These are phyloP conservation scores for Enteromius radiatus DNA, from an alignment of 2,797 vertebrate genomes.

Conservation along the genomic window DNA sequence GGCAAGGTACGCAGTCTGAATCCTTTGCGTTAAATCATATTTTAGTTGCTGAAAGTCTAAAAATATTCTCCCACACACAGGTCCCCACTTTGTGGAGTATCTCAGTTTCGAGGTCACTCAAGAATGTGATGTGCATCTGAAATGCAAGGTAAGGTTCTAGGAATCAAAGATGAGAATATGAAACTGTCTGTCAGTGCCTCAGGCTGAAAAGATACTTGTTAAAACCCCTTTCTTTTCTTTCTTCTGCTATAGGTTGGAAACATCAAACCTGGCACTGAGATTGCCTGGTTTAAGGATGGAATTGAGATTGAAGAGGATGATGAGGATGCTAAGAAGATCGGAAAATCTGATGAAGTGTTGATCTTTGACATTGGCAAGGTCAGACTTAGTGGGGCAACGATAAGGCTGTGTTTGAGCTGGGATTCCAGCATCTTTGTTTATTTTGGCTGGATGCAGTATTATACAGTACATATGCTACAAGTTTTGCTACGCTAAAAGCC, in stretches of 20 bases:
- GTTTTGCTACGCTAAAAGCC: slow-evolving; percentile 40
- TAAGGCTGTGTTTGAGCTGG: slow-evolving; percentile 44
- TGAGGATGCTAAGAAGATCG: slow-evolving; percentile 86
- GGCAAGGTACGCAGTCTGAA: slow-evolving; percentile 85
- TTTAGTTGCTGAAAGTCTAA: background rate
- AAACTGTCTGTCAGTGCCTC: background rate
- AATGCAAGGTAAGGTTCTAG: slow-evolving; percentile 87
- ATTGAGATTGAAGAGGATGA: slow-evolving; percentile 92
- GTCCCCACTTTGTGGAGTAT: slow-evolving; percentile 97
- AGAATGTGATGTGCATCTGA: slow-evolving; percentile 92
- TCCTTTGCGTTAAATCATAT: background rate
- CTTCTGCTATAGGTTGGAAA: slow-evolving; percentile 87
- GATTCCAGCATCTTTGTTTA: background rate
- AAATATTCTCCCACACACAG: slow-evolving; percentile 69
- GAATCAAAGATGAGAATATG: background rate
- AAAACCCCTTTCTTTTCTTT: slow-evolving; percentile 10
- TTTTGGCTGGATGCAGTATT: slow-evolving; percentile 20
- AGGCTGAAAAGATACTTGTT: slow-evolving; percentile 40
- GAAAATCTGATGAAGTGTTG: slow-evolving; percentile 83
- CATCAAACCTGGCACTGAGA: slow-evolving; percentile 89
- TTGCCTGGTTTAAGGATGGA: slow-evolving; percentile 92
- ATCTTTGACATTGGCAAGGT: slow-evolving; percentile 97
- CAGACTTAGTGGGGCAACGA: slow-evolving; percentile 62
- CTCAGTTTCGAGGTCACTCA: slow-evolving; percentile 90
- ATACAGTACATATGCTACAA: background rate